phyloP scores from a whole-genome alignment of 2,113 vertebrate species.

The Crotophaga sulcirostris region DNA sequence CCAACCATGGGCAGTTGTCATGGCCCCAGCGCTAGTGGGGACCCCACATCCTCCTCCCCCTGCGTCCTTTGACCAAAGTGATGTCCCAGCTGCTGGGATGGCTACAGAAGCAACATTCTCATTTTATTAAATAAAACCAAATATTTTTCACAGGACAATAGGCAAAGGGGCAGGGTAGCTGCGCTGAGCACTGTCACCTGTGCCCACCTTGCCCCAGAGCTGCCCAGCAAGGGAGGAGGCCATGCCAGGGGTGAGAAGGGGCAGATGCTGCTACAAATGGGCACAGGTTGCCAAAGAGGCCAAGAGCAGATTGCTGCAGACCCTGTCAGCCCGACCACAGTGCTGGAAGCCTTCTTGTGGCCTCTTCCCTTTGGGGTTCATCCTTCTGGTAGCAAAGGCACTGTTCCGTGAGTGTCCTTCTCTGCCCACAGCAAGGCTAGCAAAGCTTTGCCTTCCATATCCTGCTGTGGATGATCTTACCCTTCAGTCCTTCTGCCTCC shows the following conservation, averaged over 20 bases:
- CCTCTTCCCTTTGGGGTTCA: neutral
- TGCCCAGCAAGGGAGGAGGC: neutral
- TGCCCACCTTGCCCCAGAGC: neutral
- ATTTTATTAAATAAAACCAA: neutral
- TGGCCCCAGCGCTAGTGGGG: neutral
- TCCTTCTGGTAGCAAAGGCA: neutral
- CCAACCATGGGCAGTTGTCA: fast-evolving
- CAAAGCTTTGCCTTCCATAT: neutral
- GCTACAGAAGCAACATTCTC: neutral
- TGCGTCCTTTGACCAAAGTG: fast-evolving
- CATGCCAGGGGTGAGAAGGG: neutral
- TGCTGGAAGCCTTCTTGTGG: neutral
- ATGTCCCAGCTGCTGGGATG: fast-evolving
- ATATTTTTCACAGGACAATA: neutral
- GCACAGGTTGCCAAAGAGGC: neutral
- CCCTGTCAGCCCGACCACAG: fast-evolving
- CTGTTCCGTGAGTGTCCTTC: neutral
- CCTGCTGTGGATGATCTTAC: neutral
- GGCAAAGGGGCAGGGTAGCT: neutral
- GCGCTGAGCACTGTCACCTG: neutral
- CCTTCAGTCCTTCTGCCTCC: neutral
- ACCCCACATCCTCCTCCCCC: fast-evolving
- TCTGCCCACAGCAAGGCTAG: neutral
- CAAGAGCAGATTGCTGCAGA: neutral
- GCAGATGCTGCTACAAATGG: neutral